These are phyloP conservation scores for Atractosteus spatula DNA, from an alignment of 2,113 vertebrate species.

Conservation along the genomic window DNA sequence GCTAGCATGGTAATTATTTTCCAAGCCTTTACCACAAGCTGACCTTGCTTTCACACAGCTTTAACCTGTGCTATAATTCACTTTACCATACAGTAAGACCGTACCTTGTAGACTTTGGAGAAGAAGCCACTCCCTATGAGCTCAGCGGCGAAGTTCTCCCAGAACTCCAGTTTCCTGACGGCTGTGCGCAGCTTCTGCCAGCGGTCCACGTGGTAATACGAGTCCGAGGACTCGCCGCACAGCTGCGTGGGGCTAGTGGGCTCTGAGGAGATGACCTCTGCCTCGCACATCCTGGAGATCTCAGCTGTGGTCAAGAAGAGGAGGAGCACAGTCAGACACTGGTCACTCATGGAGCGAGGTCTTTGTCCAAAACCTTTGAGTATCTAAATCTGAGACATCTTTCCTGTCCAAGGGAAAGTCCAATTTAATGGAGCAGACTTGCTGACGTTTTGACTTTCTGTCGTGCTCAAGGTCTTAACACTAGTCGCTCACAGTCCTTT, in stretches of 20 bases:
- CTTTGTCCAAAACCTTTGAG: neutral
- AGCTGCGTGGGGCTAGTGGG: conserved; percentile 61
- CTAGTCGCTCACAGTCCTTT: no score
- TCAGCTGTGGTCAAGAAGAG: conserved; percentile 40
- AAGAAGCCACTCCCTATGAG: conserved; percentile 82
- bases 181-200: conserved; percentile 81
- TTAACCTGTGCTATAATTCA: no score
- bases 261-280: conserved; percentile 59
- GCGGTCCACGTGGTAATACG: conserved; percentile 72
- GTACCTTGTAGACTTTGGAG: conserved; percentile 85
- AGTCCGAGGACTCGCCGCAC: conserved; percentile 66
- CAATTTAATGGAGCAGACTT: no score
- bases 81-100: no score
- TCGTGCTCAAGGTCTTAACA: no score
- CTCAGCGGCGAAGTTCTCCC: conserved; percentile 78
- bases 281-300: conserved; percentile 68
- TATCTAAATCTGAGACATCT: no score
- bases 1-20: no score
- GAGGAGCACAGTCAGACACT: neutral
- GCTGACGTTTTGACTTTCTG: no score
- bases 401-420: no score
- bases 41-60: no score
- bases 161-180: conserved; percentile 82
- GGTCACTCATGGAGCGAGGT: conserved; percentile 12
- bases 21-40: no score